Evolutionary conservation across 2,113 vertebrate genomes (phyloP).

Genomic region (Charina bottae): DNA sequence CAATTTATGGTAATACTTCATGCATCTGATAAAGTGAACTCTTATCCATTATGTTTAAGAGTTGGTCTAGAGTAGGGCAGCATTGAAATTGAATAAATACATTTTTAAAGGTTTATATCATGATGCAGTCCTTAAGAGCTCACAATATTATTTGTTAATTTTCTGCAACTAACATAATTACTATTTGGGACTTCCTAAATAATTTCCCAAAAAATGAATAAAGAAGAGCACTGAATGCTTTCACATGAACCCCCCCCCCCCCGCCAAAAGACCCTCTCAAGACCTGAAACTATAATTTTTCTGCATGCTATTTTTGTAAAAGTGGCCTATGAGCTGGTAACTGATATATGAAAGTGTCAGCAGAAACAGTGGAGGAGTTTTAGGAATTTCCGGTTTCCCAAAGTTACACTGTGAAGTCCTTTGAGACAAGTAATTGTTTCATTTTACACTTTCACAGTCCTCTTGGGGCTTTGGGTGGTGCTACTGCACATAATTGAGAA

Average conservation of each 20-base stretch:
- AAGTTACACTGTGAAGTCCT: slow-evolving; percentile 11
- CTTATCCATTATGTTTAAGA: not conserved
- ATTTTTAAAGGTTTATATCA: not conserved
- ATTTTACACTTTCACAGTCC: slow-evolving; percentile 17
- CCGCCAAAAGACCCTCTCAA: not conserved
- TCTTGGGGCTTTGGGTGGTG: slow-evolving; percentile 7
- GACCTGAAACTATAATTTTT: not conserved
- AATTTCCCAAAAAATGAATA: not conserved
- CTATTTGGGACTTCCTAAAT: not conserved
- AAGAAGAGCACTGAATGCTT: not conserved
- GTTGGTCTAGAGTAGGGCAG: not conserved
- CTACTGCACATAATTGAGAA: slow-evolving; percentile 17
- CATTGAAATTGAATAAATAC: not conserved
- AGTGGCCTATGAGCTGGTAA: not conserved
- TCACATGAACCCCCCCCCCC: too few species aligned
- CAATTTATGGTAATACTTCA: not conserved
- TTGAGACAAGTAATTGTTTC: not conserved
- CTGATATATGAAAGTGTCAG: not conserved
- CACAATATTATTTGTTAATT: not conserved
- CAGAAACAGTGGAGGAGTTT: slow-evolving; percentile 25
- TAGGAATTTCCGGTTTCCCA: slow-evolving; percentile 20
- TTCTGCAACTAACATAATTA: not conserved
- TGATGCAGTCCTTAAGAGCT: not conserved
- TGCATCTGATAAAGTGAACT: not conserved
- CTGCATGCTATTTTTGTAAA: not conserved